Conservation (phyloP, 2,797 vertebrate species). For the Acanthurus tractus region DNA sequence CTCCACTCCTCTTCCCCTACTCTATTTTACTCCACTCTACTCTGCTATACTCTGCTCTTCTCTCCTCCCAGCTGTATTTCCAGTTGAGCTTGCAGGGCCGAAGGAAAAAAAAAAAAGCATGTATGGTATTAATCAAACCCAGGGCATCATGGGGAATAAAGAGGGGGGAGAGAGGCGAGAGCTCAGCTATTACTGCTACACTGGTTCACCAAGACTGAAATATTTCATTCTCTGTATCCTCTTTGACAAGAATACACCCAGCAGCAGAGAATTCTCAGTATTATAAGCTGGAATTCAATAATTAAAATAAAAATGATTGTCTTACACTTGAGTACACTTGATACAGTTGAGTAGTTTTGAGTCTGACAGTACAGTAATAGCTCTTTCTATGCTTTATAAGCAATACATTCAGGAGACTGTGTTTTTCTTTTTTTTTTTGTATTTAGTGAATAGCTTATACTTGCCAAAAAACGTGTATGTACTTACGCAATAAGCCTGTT, state of each 20-base stretch:
- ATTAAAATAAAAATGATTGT: conserved; percentile 45
- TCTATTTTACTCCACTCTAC: not conserved
- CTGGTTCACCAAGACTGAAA: conserved; percentile 59
- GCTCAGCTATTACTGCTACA: conserved; percentile 62
- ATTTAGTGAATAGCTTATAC: conserved; percentile 4
- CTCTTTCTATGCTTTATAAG: conserved; percentile 31
- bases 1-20: not conserved
- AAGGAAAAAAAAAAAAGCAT: conserved; percentile 64
- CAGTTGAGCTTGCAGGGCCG: conserved; percentile 46
- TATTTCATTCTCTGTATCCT: conserved; percentile 57
- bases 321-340: conserved; percentile 28
- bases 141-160: conserved; percentile 63
- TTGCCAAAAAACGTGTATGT: conserved; percentile 1
- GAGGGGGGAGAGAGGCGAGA: conserved; percentile 23
- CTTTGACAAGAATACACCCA: conserved; percentile 57
- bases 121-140: conserved; percentile 80
- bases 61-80: conserved; percentile 37
- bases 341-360: conserved; percentile 42
- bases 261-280: conserved; percentile 26
- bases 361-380: conserved; percentile 24
- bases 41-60: not conserved
- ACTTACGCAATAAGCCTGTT: conserved; percentile 12
- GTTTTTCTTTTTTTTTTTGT: conserved; percentile 6
- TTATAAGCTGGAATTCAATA: conserved; percentile 36
- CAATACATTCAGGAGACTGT: conserved; percentile 26